Conservation (phyloP, 30 jellyfish, hydroid and myxozoan species). For the Nemopilema nomurai region DNA sequence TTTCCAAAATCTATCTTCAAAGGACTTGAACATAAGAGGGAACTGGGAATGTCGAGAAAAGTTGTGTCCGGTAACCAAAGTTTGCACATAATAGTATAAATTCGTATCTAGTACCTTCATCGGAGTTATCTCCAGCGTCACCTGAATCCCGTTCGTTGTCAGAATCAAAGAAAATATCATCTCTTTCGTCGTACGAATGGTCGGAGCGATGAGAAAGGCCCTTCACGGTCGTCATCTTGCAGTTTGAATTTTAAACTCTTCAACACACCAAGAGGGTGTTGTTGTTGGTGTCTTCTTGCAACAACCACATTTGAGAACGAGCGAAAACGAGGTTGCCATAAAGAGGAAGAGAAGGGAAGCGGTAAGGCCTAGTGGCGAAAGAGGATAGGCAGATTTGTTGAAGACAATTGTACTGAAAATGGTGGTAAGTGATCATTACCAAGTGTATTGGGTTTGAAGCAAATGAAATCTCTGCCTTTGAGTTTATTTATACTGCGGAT, state of each 20-base stretch:
- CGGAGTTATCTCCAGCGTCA: slow-evolving; percentile 84
- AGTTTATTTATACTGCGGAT: too few relatives aligned
- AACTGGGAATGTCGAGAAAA: not conserved
- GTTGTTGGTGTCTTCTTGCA: not conserved
- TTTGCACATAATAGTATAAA: not conserved
- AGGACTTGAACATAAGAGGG: too few relatives aligned
- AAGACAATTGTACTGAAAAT: not conserved
- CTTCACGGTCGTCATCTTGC: slow-evolving; percentile 58
- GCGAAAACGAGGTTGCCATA: not conserved
- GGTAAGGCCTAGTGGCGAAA: not conserved
- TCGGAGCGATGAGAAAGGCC: slow-evolving; percentile 80
- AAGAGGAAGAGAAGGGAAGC: not conserved
- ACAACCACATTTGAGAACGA: not conserved
- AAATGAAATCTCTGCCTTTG: too few relatives aligned
- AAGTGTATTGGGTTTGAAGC: too few relatives aligned
- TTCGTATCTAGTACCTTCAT: slow-evolving; percentile 73
- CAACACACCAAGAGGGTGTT: not conserved
- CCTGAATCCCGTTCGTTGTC: slow-evolving; percentile 82
- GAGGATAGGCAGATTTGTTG: not conserved
- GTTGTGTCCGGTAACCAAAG: not conserved
- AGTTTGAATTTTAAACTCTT: not conserved
- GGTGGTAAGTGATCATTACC: not conserved
- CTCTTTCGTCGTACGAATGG: slow-evolving; percentile 89
- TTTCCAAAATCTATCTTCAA: too few relatives aligned
- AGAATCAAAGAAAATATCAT: slow-evolving; percentile 82